Evolutionary conservation across 2,113 vertebrate genomes (phyloP), one percentile per base, ranked within the genome.

Genomic region (Lota lota): DNA sequence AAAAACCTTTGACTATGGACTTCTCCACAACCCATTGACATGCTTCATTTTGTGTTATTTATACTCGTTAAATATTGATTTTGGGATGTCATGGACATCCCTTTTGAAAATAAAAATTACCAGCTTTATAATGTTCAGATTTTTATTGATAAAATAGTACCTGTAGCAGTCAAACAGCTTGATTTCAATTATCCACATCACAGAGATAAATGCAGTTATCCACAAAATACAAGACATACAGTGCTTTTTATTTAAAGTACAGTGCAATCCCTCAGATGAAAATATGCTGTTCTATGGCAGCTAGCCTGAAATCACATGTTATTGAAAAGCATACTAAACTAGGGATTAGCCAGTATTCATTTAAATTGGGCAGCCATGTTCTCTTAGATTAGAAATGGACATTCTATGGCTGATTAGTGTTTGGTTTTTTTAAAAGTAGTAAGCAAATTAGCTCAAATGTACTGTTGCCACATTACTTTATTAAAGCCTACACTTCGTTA

Each of bases 61-160:
- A 28, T 18, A 33, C 24, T 28, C 22, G 5, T 50, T 16, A 36
- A 6, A 61, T 28, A 15, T 36, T 63, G 56, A 2, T 18, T 15
- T 64, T 73, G 33, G 18, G 12, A 8, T 16, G 36, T 56, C 0
- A 56, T 21, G 58, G 5, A 21, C 59, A 22, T 22, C 1, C 16
- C 59, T n/a, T 53, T 70, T 36, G 17, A 69, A 7, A 58, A 72
- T 20, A 78, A 54, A 76, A 66, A 33, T 4, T 24, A 19, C 47
- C 67, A 68, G 36, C 18, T 36, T 21, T 19, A 18, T 77, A 51
- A 71, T 67, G 70, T 87, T 78, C 63, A 66, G 59, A 67, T 65
- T 89, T 89, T 90, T 90, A 90, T 91, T 91, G 87, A 87, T 90
- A 90, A 90, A 91, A 90, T 88, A 90, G 72, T 85, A 84, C 73